Base-by-base conservation (phyloP, 2,797 vertebrate genomes). In the Petrocephalus schoutedeni region DNA sequence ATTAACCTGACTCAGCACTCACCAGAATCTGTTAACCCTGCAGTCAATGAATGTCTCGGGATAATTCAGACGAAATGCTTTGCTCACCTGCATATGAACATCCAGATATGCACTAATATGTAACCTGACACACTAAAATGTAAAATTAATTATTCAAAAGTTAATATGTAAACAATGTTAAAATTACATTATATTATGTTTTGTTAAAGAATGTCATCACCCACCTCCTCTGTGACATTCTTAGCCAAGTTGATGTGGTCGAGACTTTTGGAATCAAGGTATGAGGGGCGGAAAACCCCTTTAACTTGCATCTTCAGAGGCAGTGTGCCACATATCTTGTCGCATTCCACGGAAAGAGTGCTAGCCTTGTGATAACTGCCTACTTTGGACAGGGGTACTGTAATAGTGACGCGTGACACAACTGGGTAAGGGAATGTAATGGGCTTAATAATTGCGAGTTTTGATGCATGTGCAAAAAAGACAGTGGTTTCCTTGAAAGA, bases 381-480 rank as follows among this genome's bases (percentile, higher is more conserved):
- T 74, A 41, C 32, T 74, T 74, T 74, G 32, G 67, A 74, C 16
- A 28, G 28, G 28, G 21, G 51, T 57, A 32, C 54, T 2, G 0
- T 0, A 16, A 90, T 77, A 2, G 54, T 61, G 9, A 59, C 88
- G 3, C 16, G 10, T 28, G 53, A 32, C 59, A 89, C 57, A 32
- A 49, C 87, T 86, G 89, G 88, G 49, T 91, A 71, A 45, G 89
- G 41, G 82, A 92, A 91, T 56, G 86, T 16, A 49, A 91, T 89
- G 6, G 58, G 89, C 19, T 12, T 89, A 2, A 91, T 21, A 54
- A 71, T 58, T 84, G 85, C 59, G 74, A 53, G 36, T 86, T 89
- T 91, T 0, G 80, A 86, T 6, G 12, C 84, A 49, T 89, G 36
- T 61, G 83, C 28, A 19, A 89, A 89, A 61, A 90, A 88, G 3